A percentile compares a stretch with the other conserved stretches of the same genome.
These are phyloP conservation scores for Ceramica pisi DNA, from an alignment of 2,888 invertebrate species.

Conservation along the genomic window DNA sequence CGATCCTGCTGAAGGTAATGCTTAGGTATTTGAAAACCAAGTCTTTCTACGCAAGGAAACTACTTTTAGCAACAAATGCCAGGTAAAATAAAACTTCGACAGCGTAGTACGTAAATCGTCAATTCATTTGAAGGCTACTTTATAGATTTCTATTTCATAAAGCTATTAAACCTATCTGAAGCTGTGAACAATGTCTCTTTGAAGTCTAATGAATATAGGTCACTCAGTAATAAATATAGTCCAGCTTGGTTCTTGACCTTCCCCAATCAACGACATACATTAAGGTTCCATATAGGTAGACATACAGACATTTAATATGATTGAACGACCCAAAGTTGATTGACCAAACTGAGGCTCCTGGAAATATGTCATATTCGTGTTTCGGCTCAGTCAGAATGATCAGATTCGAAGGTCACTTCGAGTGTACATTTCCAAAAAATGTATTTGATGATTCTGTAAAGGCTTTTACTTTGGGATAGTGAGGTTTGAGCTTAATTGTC, in stretches of 20 bases:
- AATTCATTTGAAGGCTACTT: slow-evolving; percentile 1
- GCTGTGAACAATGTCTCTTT: not conserved
- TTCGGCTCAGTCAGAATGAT: not conserved
- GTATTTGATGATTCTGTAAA: not conserved
- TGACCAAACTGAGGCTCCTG: not conserved
- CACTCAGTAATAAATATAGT: slow-evolving; percentile 14
- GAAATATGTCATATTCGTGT: not conserved
- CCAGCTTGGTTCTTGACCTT: slow-evolving; percentile 20
- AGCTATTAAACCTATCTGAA: not conserved
- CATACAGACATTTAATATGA: not conserved
- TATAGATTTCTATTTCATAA: slow-evolving; percentile 7
- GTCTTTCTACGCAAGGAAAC: not conserved
- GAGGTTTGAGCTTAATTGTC: not conserved
- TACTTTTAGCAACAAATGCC: slow-evolving; percentile 2
- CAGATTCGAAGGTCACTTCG: too few species aligned
- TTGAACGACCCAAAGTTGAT: not conserved
- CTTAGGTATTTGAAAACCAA: not conserved
- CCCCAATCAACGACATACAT: not conserved
- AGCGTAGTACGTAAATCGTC: not conserved
- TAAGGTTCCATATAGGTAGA: not conserved
- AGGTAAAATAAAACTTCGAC: not conserved
- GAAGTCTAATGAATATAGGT: slow-evolving; percentile 20
- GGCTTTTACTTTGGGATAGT: not conserved
- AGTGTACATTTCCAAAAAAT: too few species aligned
- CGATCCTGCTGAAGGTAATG: too few species aligned